phyloP scores from a whole-genome alignment of 1,140 invertebrate genomes.

The Sinella curviseta region DNA sequence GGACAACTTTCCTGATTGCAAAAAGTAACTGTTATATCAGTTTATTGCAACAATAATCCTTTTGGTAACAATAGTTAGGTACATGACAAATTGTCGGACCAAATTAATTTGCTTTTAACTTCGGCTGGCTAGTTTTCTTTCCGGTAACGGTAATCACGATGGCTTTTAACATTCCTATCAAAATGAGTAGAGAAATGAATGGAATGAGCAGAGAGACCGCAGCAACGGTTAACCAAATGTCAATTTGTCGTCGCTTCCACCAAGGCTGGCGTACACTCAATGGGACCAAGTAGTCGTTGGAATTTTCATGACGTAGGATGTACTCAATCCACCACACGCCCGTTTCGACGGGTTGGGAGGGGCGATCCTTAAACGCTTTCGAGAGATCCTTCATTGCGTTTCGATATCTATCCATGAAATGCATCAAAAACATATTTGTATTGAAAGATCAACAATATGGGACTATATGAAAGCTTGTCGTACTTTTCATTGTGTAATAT shows the following conservation, averaged over 20 bases:
- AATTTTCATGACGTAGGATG: slow-evolving; percentile 52
- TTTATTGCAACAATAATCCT: too few species aligned
- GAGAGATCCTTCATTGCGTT: slow-evolving; percentile 59
- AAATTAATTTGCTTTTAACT: too few species aligned
- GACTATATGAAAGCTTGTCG: neutral
- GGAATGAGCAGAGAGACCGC: neutral
- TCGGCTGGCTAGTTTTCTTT: too few species aligned
- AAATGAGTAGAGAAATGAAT: too few species aligned
- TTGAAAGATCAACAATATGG: neutral
- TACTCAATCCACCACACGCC: slow-evolving; percentile 66
- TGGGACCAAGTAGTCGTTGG: neutral
- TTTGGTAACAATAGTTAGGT: too few species aligned
- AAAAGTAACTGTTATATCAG: too few species aligned
- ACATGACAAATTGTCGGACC: too few species aligned
- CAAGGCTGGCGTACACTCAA: neutral
- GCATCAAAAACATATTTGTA: too few species aligned
- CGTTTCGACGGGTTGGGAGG: slow-evolving; percentile 58
- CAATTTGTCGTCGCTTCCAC: neutral
- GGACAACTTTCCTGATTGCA: too few species aligned
- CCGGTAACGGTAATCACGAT: too few species aligned
- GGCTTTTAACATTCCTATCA: too few species aligned
- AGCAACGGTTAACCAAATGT: neutral
- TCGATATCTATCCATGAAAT: slow-evolving; percentile 52
- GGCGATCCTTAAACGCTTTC: slow-evolving; percentile 60
- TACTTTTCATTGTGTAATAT: neutral